These are phyloP conservation scores for Macaria notata DNA, from an alignment of 2,888 invertebrate genomes.

Conservation along the genomic window DNA sequence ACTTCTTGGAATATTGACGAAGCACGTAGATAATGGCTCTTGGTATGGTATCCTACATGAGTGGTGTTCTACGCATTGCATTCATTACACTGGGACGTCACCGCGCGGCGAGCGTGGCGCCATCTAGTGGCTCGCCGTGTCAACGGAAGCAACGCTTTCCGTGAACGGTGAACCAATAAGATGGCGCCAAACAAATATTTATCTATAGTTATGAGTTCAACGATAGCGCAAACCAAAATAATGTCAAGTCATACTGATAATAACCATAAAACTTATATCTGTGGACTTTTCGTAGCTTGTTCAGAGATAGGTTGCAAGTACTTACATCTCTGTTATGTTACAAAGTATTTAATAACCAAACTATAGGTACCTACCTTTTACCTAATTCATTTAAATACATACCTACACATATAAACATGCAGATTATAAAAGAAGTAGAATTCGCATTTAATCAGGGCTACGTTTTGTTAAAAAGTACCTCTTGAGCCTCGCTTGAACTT, in stretches of 20 bases:
- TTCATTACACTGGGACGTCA: conserved; percentile 9
- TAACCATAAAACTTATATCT: conserved; percentile 7
- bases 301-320: background rate
- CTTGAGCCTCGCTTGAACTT: no score
- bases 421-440: no score
- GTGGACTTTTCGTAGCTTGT: conserved; percentile 5
- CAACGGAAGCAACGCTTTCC: conserved; percentile 13
- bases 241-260: conserved; percentile 20
- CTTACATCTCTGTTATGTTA: no score
- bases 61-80: conserved; percentile 18
- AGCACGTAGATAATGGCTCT: no score
- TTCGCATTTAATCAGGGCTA: no score
- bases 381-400: no score
- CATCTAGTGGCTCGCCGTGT: conserved; percentile 8
- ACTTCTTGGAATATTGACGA: no score
- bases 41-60: background rate
- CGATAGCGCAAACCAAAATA: conserved; percentile 16
- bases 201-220: conserved; percentile 14
- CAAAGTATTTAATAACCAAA: no score
- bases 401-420: no score
- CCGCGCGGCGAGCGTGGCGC: conserved; percentile 10
- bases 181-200: conserved; percentile 17
- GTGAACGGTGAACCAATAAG: conserved; percentile 10
- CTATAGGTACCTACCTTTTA: no score
- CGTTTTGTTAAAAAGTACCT: no score